These are phyloP conservation scores for Intellagama lesueurii DNA, from an alignment of 2,797 vertebrate species.

Conservation along the genomic window DNA sequence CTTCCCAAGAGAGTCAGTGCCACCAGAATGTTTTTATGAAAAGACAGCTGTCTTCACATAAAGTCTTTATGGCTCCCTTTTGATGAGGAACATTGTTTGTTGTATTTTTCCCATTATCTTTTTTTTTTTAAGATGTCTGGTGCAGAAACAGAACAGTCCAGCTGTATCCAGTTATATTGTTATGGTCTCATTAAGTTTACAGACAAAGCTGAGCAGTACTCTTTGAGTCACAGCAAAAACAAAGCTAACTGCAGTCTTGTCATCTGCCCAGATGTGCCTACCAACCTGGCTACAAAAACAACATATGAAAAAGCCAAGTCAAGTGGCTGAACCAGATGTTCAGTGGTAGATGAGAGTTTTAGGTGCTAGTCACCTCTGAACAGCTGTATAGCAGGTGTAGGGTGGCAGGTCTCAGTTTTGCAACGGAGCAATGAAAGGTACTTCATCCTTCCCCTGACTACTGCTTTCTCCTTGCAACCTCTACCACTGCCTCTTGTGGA, in stretches of 20 bases:
- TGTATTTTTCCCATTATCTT: conserved; percentile 28
- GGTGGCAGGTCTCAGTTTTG: not conserved
- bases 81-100: conserved; percentile 27
- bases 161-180: conserved; percentile 40
- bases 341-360: not conserved
- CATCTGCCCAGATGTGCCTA: not conserved
- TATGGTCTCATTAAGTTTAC: conserved; percentile 31
- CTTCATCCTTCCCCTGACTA: not conserved
- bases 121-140: conserved; percentile 22
- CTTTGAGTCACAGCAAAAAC: conserved; percentile 7
- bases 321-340: not conserved
- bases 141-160: conserved; percentile 12
- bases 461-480: not conserved
- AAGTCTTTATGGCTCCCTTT: conserved; percentile 17
- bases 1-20: not conserved
- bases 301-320: not conserved
- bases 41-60: conserved; percentile 3
- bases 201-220: conserved; percentile 27
- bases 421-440: not conserved
- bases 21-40: conserved; percentile 15
- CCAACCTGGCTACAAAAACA: not conserved
- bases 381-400: not conserved
- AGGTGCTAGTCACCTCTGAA: not conserved
- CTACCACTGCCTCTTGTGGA: too few relatives aligned
- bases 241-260: not conserved